These are phyloP conservation scores for Coreoperca whiteheadi DNA, from an alignment of 2,113 vertebrate species.

Conservation along the genomic window DNA sequence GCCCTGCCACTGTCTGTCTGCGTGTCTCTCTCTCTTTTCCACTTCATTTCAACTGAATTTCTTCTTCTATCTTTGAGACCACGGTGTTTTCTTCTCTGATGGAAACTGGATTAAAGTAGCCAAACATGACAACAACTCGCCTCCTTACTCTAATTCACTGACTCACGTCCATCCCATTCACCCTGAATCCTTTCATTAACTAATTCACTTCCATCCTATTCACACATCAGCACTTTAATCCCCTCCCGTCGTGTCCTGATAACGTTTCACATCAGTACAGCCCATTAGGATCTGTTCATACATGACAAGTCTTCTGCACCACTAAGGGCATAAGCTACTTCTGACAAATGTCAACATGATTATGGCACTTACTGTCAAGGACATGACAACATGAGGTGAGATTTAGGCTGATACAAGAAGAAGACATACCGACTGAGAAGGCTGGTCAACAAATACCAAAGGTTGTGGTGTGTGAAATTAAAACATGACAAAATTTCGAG, in stretches of 20 bases:
- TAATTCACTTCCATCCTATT: constrained; percentile 39
- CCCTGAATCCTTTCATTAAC: constrained; percentile 21
- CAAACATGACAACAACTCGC: not conserved
- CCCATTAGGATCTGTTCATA: constrained; percentile 42
- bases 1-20: not conserved
- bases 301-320: constrained; percentile 32
- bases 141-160: constrained; percentile 24
- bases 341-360: constrained; percentile 29
- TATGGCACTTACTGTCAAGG: constrained; percentile 23
- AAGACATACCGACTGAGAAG: constrained; percentile 10
- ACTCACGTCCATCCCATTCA: constrained; percentile 22
- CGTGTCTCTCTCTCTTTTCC: not conserved
- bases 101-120: constrained; percentile 41
- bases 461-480: not conserved
- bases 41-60: constrained; percentile 8
- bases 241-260: constrained; percentile 10
- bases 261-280: constrained; percentile 19
- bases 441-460: not conserved
- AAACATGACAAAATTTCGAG: not conserved
- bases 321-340: not conserved
- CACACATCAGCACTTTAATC: constrained; percentile 51
- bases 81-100: constrained; percentile 19
- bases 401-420: constrained; percentile 20
- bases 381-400: not conserved
- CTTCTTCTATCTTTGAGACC: not conserved